These are phyloP conservation scores for Panzeria rudis DNA, from an alignment of 2,888 invertebrate genomes.

Conservation along the genomic window DNA sequence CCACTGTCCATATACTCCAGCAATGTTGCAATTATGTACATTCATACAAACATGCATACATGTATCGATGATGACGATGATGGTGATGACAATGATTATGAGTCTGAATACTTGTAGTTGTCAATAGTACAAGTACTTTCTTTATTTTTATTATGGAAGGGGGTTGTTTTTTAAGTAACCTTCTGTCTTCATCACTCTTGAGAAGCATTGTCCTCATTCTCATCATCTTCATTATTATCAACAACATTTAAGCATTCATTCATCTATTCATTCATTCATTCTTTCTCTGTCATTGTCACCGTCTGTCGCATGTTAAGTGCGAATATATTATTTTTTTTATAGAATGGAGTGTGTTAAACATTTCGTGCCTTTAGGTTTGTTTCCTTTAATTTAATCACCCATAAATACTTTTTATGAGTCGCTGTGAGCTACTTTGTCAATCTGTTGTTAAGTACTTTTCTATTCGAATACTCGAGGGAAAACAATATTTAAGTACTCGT, in stretches of 20 bases:
- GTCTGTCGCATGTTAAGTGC: constrained; percentile 36
- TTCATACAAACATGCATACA: constrained; percentile 13
- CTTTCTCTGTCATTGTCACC: constrained; percentile 54
- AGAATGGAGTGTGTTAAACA: constrained; percentile 47
- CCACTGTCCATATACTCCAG: constrained; percentile 68
- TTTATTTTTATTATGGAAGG: constrained; percentile 15
- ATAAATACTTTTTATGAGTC: constrained; percentile 70
- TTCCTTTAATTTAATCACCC: constrained; percentile 70
- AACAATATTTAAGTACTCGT: constrained; percentile 37
- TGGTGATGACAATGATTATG: constrained; percentile 49
- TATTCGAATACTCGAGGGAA: constrained; percentile 55
- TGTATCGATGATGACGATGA: constrained; percentile 27
- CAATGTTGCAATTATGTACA: constrained; percentile 13
- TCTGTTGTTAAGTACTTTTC: constrained; percentile 58
- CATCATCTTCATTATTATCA: constrained; percentile 52
- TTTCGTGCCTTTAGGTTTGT: constrained; percentile 63
- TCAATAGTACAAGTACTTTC: constrained; percentile 24
- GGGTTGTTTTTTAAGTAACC: constrained; percentile 57
- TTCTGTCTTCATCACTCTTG: constrained; percentile 43
- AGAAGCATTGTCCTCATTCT: constrained; percentile 26
- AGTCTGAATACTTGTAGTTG: constrained; percentile 42
- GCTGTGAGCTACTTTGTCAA: constrained; percentile 70
- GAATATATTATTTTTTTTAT: not conserved
- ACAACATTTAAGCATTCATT: constrained; percentile 34
- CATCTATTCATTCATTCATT: constrained; percentile 33